A percentile compares a stretch with the other conserved stretches of the same genome.
Conservation (phyloP, 2,797 vertebrate species). For the Delichon dasypus region DNA sequence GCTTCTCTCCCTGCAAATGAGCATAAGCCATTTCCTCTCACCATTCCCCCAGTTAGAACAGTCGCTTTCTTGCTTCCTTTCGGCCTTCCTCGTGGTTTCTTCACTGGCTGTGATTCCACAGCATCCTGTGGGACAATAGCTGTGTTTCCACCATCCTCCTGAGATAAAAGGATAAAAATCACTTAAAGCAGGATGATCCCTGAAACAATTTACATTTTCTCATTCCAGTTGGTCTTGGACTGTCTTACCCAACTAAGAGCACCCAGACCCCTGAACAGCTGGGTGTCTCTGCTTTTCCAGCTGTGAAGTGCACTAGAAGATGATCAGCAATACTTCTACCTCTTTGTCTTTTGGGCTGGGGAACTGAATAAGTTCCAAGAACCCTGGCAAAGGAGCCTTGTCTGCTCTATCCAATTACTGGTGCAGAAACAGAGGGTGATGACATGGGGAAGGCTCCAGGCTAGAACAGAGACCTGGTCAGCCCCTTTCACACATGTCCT, state of each 20-base stretch:
- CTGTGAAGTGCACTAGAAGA: not conserved
- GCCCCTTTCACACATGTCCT: not conserved
- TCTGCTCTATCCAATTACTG: not conserved
- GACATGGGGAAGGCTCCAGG: not conserved
- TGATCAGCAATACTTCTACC: not conserved
- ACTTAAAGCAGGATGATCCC: not conserved
- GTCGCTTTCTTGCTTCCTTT: slow-evolving; percentile 66
- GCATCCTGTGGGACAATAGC: not conserved
- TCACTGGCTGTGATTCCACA: not conserved
- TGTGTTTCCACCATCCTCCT: slow-evolving; percentile 19
- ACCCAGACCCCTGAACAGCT: not conserved
- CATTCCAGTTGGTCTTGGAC: not conserved
- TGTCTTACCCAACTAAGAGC: not conserved
- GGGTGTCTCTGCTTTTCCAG: not conserved
- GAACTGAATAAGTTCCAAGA: not conserved
- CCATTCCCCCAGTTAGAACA: not conserved
- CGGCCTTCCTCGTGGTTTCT: slow-evolving; percentile 70
- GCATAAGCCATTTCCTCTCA: not conserved
- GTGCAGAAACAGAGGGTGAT: not conserved
- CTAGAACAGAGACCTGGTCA: not conserved
- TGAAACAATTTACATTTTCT: not conserved
- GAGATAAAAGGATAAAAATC: not conserved
- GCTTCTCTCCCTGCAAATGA: not conserved
- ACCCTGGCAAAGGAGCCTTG: not conserved
- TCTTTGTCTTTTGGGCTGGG: not conserved